Conservation (phyloP, 2,113 vertebrate species). For the Desmodus rotundus region DNA sequence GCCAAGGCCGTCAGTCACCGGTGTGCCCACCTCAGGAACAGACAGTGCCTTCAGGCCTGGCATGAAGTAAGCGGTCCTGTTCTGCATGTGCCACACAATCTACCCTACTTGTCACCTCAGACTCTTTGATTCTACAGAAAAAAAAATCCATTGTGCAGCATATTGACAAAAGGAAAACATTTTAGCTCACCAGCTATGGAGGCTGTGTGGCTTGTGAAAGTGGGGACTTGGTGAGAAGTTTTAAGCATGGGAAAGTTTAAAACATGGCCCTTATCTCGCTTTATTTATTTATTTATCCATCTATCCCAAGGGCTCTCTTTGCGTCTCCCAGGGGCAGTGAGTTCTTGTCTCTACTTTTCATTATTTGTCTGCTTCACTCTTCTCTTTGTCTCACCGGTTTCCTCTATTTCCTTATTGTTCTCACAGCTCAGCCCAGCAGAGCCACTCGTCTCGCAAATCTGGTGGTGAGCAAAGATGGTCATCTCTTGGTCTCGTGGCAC, state of each 20-base stretch:
- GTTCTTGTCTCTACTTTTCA: background rate
- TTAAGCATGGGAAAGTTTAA: background rate
- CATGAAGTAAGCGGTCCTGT: background rate
- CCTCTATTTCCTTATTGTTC: background rate
- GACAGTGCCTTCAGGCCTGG: background rate
- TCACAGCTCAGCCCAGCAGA: background rate
- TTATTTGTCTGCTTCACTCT: background rate
- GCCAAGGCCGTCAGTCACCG: fast-evolving
- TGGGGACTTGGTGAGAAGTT: background rate
- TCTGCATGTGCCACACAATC: background rate
- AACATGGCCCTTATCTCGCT: background rate
- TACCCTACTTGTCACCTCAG: background rate
- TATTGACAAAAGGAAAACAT: background rate
- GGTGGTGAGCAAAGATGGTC: background rate
- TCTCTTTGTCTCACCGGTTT: background rate
- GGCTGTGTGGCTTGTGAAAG: background rate
- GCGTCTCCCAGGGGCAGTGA: background rate
- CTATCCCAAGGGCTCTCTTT: background rate
- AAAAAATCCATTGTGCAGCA: background rate
- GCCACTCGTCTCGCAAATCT: background rate
- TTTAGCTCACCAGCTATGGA: background rate
- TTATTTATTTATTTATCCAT: no score
- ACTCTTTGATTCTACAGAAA: background rate
- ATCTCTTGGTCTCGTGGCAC: background rate
- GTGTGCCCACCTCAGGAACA: fast-evolving